phyloP scores from a whole-genome alignment of 2,113 vertebrate genomes.

The Dicrurus megarhynchus region DNA sequence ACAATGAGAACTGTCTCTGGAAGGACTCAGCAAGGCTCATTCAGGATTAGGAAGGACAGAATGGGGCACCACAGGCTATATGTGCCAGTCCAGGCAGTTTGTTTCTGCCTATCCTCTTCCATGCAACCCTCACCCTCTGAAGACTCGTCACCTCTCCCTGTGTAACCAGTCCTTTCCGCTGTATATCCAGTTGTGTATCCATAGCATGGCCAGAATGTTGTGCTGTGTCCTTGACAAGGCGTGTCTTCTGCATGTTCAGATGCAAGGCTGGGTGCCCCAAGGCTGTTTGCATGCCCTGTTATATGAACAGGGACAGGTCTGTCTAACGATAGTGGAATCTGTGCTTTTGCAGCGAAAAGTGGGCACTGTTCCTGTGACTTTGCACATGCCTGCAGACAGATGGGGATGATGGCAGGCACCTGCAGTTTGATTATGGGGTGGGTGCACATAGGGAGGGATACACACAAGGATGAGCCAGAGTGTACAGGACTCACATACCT shows the following conservation, averaged over 20 bases:
- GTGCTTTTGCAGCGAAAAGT: neutral
- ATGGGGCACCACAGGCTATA: neutral
- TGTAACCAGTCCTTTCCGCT: neutral
- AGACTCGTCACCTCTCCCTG: neutral
- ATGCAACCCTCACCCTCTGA: neutral
- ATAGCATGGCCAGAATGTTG: neutral
- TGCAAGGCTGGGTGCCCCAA: neutral
- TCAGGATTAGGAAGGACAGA: neutral
- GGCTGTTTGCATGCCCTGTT: neutral
- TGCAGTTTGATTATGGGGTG: neutral
- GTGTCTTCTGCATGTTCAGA: neutral
- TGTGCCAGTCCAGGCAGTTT: neutral
- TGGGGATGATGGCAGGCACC: neutral
- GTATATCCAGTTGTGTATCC: neutral
- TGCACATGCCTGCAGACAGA: neutral
- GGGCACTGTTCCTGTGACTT: neutral
- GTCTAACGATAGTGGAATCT: neutral
- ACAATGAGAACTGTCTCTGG: neutral
- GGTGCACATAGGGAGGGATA: no score
- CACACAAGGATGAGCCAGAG: neutral
- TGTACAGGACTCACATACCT: neutral
- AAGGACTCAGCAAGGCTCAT: neutral
- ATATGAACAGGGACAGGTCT: neutral
- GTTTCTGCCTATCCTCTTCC: neutral
- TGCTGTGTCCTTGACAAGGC: neutral